Evolutionary conservation across 2,113 vertebrate species (phyloP).

Genomic region (Carlito syrichta): DNA sequence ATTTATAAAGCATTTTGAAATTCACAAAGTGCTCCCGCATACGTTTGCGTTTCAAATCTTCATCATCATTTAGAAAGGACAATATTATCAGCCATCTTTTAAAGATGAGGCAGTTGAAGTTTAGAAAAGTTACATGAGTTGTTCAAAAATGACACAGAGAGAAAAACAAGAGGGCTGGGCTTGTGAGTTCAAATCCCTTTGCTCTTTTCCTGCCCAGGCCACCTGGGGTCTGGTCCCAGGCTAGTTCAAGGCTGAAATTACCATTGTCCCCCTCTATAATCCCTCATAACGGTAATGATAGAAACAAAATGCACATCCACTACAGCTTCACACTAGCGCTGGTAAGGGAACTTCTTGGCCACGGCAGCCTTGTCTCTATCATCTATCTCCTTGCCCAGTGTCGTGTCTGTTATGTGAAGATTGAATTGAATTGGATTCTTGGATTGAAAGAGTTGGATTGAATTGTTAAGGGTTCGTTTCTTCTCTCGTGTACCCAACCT

Average conservation of each 20-base stretch:
- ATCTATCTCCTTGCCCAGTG: too few relatives aligned
- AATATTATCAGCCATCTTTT: neutral
- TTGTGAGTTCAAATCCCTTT: neutral
- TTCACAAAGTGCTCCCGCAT: neutral
- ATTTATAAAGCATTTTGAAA: neutral
- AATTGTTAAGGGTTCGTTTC: neutral
- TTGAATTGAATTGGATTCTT: too few relatives aligned
- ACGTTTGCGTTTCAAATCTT: neutral
- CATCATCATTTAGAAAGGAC: neutral
- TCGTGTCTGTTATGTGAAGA: too few relatives aligned
- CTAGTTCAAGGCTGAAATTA: neutral
- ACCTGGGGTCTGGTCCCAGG: neutral
- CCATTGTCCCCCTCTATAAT: neutral
- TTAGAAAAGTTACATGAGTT: neutral
- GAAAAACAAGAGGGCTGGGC: neutral
- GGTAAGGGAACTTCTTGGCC: neutral
- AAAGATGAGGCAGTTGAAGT: neutral
- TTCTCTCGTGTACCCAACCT: neutral
- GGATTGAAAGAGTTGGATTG: too few relatives aligned
- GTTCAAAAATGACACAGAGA: neutral
- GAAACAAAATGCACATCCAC: neutral
- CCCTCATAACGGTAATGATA: accelerated
- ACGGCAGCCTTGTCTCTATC: too few relatives aligned
- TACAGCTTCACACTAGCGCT: neutral
- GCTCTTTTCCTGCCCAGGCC: neutral